These are phyloP conservation scores for Taxidea taxus DNA, from an alignment of 2,113 vertebrate species.

Conservation along the genomic window DNA sequence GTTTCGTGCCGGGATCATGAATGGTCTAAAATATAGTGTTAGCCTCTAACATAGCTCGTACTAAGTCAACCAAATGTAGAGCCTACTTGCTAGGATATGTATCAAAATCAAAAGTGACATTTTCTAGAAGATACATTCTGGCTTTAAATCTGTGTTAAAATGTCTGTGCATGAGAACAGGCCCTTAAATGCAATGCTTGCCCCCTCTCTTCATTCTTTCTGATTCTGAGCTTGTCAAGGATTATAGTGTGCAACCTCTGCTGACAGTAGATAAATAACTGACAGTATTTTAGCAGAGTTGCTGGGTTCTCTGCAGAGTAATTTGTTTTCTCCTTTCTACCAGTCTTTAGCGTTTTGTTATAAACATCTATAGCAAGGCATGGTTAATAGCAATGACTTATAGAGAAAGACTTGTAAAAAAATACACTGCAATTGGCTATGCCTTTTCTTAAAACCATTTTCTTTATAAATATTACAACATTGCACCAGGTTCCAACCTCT, in stretches of 20 bases:
- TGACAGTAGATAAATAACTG: slow-evolving; percentile 81
- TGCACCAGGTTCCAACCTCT: background rate
- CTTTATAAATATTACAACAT: background rate
- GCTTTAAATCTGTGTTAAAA: slow-evolving; percentile 78
- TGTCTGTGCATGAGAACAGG: slow-evolving; percentile 71
- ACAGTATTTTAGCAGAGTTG: slow-evolving; percentile 77
- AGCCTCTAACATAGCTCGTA: slow-evolving; percentile 60
- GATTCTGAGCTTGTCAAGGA: slow-evolving; percentile 61
- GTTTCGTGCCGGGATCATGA: background rate
- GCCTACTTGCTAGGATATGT: slow-evolving; percentile 42
- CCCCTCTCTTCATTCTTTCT: slow-evolving; percentile 63
- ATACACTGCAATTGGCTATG: background rate
- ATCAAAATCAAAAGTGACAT: slow-evolving; percentile 69
- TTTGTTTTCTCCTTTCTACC: slow-evolving; percentile 80
- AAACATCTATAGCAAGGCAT: slow-evolving; percentile 65
- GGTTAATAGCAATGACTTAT: slow-evolving; percentile 75
- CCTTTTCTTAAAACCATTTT: slow-evolving; percentile 54
- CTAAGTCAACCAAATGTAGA: slow-evolving; percentile 62
- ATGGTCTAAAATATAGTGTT: slow-evolving; percentile 54
- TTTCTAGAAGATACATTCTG: slow-evolving; percentile 69
- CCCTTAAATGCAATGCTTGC: slow-evolving; percentile 62
- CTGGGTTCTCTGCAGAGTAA: slow-evolving; percentile 75
- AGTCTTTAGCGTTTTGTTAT: slow-evolving; percentile 78
- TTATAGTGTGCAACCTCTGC: slow-evolving; percentile 77
- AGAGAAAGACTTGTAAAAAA: slow-evolving; percentile 56